Percentiles rank a stretch among this genome's conserved stretches.
Evolutionary conservation across 2,797 vertebrate species (phyloP).

Genomic region (Helostoma temminkii): DNA sequence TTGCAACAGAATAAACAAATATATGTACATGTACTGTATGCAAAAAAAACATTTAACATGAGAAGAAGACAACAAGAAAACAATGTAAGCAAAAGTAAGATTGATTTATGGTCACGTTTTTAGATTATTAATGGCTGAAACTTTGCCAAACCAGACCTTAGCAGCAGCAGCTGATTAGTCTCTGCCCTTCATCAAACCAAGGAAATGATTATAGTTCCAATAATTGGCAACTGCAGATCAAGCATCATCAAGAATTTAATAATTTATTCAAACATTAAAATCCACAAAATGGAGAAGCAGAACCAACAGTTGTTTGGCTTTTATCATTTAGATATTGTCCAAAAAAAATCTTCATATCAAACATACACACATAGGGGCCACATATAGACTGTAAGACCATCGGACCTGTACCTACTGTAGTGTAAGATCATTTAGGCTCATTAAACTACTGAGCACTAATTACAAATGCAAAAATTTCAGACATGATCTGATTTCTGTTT

Average conservation of each 20-base stretch:
- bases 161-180: constrained; percentile 21
- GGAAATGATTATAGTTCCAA: constrained; percentile 1
- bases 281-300: not conserved
- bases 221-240: not conserved
- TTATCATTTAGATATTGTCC: not conserved
- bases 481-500: too few relatives aligned
- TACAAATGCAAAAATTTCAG: not conserved
- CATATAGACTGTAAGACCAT: not conserved
- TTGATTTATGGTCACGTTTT: constrained; percentile 2
- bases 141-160: constrained; percentile 9
- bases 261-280: not conserved
- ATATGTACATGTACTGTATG: not conserved
- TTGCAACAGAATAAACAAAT: not conserved
- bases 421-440: not conserved
- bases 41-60: not conserved
- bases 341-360: too few relatives aligned
- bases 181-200: constrained; percentile 5
- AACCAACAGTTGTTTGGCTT: too few relatives aligned
- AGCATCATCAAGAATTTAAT: constrained; percentile 4
- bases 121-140: constrained; percentile 5
- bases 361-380: too few relatives aligned
- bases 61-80: not conserved
- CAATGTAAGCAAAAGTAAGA: not conserved
- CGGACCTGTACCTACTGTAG: not conserved
- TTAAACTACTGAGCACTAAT: not conserved